Evolutionary conservation across 2,797 vertebrate genomes (phyloP).

Genomic region (Anomalospiza imberbis): DNA sequence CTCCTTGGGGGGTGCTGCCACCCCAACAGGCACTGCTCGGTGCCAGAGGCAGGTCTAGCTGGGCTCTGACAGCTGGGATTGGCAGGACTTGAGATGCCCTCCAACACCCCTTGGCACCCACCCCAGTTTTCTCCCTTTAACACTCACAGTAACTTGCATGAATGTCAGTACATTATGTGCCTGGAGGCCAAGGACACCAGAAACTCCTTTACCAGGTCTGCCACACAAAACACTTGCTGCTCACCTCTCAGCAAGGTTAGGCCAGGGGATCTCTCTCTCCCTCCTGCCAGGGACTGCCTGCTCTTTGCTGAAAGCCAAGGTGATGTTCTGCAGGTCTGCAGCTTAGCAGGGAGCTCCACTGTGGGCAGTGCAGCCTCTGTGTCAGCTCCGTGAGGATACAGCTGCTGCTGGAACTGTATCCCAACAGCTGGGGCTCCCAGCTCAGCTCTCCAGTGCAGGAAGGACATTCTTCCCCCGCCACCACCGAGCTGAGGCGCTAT

Average conservation of each 20-base stretch:
- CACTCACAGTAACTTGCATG: neutral
- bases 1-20: neutral
- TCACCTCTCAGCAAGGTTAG: neutral
- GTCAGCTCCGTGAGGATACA: neutral
- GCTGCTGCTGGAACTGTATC: neutral
- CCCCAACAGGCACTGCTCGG: neutral
- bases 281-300: neutral
- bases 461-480: neutral
- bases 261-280: neutral
- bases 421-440: neutral
- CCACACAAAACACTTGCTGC: neutral
- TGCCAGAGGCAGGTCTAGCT: neutral
- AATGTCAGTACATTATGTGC: neutral
- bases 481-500: neutral
- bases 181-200: neutral
- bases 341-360: neutral
- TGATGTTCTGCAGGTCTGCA: neutral
- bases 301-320: neutral
- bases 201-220: neutral
- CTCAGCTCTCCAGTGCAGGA: neutral
- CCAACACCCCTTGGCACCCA: neutral
- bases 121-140: neutral
- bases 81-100: neutral
- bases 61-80: neutral
- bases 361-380: neutral